These are phyloP conservation scores for Falco rusticolus DNA, from an alignment of 2,797 vertebrate genomes.

Conservation along the genomic window DNA sequence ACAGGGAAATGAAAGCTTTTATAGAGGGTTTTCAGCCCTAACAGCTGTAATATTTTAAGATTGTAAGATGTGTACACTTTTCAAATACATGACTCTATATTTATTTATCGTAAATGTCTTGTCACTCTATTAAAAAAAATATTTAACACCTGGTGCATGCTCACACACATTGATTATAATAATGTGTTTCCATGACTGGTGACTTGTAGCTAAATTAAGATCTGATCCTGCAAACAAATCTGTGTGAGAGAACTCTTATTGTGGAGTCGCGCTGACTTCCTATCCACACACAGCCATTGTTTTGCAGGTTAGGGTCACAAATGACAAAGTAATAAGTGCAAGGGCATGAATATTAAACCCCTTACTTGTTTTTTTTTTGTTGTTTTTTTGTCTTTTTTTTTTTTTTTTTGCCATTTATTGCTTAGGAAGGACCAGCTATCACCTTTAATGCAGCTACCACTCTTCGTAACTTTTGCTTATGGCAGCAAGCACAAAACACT, in stretches of 20 bases:
- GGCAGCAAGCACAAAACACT: conserved; percentile 92
- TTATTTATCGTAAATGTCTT: not conserved
- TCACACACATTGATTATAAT: not conserved
- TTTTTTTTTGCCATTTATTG: not conserved
- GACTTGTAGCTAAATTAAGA: not conserved
- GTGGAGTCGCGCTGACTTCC: not conserved
- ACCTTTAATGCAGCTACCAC: conserved; percentile 93
- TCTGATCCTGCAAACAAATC: not conserved
- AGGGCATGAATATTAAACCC: not conserved
- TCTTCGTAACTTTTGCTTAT: conserved; percentile 94
- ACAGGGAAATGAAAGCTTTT: not conserved
- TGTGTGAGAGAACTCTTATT: not conserved
- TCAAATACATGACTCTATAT: not conserved
- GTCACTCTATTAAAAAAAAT: not conserved
- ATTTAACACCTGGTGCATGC: not conserved
- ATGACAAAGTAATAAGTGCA: not conserved
- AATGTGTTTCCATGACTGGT: not conserved
- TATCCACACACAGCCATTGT: not conserved
- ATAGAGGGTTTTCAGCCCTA: not conserved
- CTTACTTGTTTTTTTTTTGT: not conserved
- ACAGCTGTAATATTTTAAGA: not conserved
- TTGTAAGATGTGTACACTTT: not conserved
- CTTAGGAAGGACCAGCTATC: conserved; percentile 92
- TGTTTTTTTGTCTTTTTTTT: not conserved
- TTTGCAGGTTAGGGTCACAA: not conserved